Conservation (phyloP, 2,888 invertebrate genomes). For the Synanthedon vespiformis region DNA sequence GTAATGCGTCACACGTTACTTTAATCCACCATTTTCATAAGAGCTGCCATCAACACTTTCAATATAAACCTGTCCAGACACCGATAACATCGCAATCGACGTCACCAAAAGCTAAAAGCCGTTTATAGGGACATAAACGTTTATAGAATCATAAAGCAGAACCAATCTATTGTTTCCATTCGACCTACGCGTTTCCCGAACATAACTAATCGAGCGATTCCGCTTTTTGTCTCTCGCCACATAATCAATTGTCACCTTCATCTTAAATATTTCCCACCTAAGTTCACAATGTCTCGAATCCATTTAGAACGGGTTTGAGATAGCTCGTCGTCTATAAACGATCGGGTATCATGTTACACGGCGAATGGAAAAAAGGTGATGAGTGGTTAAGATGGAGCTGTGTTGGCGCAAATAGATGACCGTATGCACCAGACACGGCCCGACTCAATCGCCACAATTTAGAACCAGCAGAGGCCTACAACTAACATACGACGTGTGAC, state of each 20-base stretch:
- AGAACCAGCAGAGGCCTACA: conserved; percentile 27
- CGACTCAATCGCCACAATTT: conserved; percentile 14
- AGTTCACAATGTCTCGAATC: conserved; percentile 46
- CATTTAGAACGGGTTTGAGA: conserved; percentile 59
- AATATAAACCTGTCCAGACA: conserved; percentile 52
- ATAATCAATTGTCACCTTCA: conserved; percentile 65
- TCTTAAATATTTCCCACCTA: conserved; percentile 52
- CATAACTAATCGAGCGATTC: conserved; percentile 64
- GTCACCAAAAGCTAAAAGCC: conserved; percentile 58
- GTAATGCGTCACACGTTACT: conserved; percentile 9
- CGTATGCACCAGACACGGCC: conserved; percentile 26
- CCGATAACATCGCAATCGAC: conserved; percentile 58
- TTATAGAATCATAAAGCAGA: conserved; percentile 68
- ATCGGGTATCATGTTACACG: conserved; percentile 63
- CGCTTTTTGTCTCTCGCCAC: conserved; percentile 59
- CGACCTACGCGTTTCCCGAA: conserved; percentile 55
- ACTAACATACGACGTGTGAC: conserved; percentile 26
- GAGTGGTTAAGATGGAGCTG: conserved; percentile 43
- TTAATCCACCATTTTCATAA: conserved; percentile 28
- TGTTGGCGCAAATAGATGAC: conserved; percentile 54
- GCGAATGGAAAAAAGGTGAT: conserved; percentile 54
- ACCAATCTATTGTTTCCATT: conserved; percentile 61
- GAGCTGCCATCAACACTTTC: conserved; percentile 39
- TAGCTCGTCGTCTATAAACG: conserved; percentile 51
- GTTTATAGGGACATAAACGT: conserved; percentile 65